Evolutionary conservation across 2,797 vertebrate species (phyloP).

Genomic region (Takifugu rubripes): DNA sequence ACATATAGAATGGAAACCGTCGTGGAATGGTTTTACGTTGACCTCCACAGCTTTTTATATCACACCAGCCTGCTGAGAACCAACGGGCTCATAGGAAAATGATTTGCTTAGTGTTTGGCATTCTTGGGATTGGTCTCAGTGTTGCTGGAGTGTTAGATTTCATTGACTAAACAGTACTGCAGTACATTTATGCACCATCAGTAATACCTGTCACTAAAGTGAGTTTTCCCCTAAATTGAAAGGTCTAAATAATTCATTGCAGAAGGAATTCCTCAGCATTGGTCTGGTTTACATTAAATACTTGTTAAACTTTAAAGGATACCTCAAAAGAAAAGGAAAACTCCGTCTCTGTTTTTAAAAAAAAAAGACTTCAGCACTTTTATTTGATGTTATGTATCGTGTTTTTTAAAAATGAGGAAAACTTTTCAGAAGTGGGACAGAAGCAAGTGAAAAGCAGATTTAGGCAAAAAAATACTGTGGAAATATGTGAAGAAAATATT

Average conservation of each 20-base stretch:
- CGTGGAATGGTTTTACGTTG: slow-evolving; percentile 13
- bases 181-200: not conserved
- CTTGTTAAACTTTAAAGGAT: not conserved
- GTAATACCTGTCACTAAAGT: too few relatives aligned
- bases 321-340: slow-evolving; percentile 2
- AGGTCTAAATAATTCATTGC: too few relatives aligned
- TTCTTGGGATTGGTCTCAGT: slow-evolving; percentile 44
- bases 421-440: too few relatives aligned
- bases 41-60: slow-evolving; percentile 39
- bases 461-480: too few relatives aligned
- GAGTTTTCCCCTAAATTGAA: too few relatives aligned
- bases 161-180: slow-evolving; percentile 2
- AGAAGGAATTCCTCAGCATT: too few relatives aligned
- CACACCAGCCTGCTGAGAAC: slow-evolving; percentile 22
- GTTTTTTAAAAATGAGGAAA: too few relatives aligned
- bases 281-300: too few relatives aligned
- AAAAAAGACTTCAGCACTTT: not conserved
- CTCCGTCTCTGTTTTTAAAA: not conserved
- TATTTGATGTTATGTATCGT: too few relatives aligned
- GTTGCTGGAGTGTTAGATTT: slow-evolving; percentile 46
- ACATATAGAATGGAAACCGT: not conserved
- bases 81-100: slow-evolving; percentile 40
- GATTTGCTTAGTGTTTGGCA: slow-evolving; percentile 50
- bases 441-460: too few relatives aligned
- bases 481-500: too few relatives aligned